Evolutionary conservation across 2,797 vertebrate species (phyloP), one percentile per base, ranked within the genome.

Genomic region (Epinephelus awoara): DNA sequence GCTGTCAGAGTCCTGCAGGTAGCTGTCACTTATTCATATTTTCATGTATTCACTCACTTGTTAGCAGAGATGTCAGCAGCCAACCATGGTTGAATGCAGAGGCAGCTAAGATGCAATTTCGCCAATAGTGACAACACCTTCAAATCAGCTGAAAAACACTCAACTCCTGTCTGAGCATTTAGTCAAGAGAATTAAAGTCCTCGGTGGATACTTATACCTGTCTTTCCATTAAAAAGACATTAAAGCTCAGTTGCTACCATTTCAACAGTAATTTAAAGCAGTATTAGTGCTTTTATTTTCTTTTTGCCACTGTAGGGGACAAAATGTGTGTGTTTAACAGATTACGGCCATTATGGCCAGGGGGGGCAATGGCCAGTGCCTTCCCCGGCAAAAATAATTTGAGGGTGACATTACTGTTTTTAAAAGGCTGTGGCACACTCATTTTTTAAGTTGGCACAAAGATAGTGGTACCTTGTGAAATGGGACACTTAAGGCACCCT

Each of bases 51-150:
- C 21, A 57, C 29, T 74, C 66, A 27, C 27, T 46, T 19, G 34
- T 67, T 44, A 23, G 9, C 38, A 49, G 13, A 64, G 58, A 80
- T 79, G 49, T 65, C 34, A 58, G 29, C 54, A 34, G 34, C 34
- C 34, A 34, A 13, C 42, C 59, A 11, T 51, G 27, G 10, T 23
- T 44, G 11, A 72, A 42, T 13, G 19, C 21, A 51, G 46, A 17
- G 21, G 63, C 6, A 12, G 10, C 19, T 3, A 42, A 50, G 19
- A n/a, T 59, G 23, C 3, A 46, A 47, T 17, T n/a, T 1, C 11
- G 55, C 14, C 6, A n/a, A 55, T 2, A 25, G 8, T 50, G 3
- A 34, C n/a, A 47, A 44, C 2, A 8, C 27, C 46, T 50, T 54
- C 6, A 44, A 47, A 58, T 58, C 23, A 38, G 52, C 0, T 38